Evolutionary conservation across 2,113 vertebrate species (phyloP).

Genomic region (Cololabis saira): DNA sequence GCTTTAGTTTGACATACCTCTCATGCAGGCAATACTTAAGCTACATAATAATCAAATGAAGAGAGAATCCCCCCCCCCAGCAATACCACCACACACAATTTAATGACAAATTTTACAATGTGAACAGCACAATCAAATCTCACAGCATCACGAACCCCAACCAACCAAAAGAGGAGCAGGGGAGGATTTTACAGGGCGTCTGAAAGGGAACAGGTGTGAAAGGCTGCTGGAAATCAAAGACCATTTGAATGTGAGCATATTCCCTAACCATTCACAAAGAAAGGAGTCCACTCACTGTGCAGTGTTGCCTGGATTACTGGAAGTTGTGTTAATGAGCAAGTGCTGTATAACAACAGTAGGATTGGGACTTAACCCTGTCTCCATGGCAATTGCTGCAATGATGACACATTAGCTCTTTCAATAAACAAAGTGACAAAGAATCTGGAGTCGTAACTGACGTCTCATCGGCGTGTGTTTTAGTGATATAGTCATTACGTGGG

Average conservation of each 20-base stretch:
- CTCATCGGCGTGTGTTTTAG: conserved; percentile 31
- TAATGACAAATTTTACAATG: too few relatives aligned
- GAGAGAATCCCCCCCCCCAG: too few relatives aligned
- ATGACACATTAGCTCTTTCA: conserved; percentile 70
- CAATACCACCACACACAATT: too few relatives aligned
- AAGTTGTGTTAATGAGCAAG: conserved; percentile 64
- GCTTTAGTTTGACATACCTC: too few relatives aligned
- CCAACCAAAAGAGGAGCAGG: neutral
- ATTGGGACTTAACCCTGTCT: conserved; percentile 72
- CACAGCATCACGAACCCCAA: conserved; percentile 1
- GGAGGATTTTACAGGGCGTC: neutral
- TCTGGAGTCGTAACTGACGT: conserved; percentile 26
- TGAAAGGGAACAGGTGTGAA: conserved; percentile 19
- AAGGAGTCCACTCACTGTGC: conserved; percentile 46
- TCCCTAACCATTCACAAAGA: conserved; percentile 42
- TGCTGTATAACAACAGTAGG: conserved; percentile 55
- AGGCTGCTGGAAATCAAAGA: conserved; percentile 36
- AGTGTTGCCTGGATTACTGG: conserved; percentile 61
- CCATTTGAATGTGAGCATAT: conserved; percentile 53
- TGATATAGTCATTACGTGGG: conserved; percentile 15
- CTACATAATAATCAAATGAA: too few relatives aligned
- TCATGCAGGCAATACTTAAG: too few relatives aligned
- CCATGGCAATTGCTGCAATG: conserved; percentile 75
- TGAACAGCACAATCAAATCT: neutral
- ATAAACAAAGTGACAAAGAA: conserved; percentile 59